A percentile compares a stretch with the other conserved stretches of the same genome.
phyloP scores from a whole-genome alignment of 64 coral and sea anemone species.

The Cladopsammia gracilis region DNA sequence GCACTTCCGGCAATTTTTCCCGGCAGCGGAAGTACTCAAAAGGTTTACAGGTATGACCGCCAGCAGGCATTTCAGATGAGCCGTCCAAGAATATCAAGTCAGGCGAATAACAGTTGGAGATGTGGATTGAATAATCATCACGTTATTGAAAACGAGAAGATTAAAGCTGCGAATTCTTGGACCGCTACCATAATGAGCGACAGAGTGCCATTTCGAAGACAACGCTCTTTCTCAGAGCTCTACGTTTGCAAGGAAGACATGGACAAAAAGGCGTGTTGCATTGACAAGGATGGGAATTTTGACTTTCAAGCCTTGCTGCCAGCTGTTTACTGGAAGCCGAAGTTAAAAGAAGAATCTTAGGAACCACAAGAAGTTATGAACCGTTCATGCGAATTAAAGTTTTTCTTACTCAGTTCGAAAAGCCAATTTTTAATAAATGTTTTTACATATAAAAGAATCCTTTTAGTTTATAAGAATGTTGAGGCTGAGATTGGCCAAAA shows the following conservation, averaged over 20 bases:
- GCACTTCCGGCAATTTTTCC: conserved; percentile 60
- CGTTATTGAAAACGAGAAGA: background rate
- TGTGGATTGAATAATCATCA: background rate
- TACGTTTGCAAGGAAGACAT: conserved; percentile 68
- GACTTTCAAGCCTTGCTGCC: conserved; percentile 46
- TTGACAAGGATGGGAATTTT: conserved; percentile 48
- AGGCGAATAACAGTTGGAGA: conserved; percentile 7
- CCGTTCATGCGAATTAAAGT: too few species aligned
- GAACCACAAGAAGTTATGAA: background rate
- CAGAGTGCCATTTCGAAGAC: conserved; percentile 6
- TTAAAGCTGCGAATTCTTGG: background rate
- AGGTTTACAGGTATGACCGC: background rate
- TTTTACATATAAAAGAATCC: too few species aligned
- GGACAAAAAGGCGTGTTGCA: conserved; percentile 48
- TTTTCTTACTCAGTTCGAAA: too few species aligned
- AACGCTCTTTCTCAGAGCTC: conserved; percentile 48
- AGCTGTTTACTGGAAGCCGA: conserved; percentile 21
- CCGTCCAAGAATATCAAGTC: conserved; percentile 30
- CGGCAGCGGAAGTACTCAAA: conserved; percentile 21
- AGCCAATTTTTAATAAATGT: too few species aligned
- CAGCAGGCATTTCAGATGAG: background rate
- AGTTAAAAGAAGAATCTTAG: background rate
- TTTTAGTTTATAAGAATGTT: too few species aligned
- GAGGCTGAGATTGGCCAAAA: too few species aligned
- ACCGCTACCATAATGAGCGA: conserved; percentile 10